phyloP scores from a whole-genome alignment of 64 coral and sea anemone species.

The Stylophora pistillata region DNA sequence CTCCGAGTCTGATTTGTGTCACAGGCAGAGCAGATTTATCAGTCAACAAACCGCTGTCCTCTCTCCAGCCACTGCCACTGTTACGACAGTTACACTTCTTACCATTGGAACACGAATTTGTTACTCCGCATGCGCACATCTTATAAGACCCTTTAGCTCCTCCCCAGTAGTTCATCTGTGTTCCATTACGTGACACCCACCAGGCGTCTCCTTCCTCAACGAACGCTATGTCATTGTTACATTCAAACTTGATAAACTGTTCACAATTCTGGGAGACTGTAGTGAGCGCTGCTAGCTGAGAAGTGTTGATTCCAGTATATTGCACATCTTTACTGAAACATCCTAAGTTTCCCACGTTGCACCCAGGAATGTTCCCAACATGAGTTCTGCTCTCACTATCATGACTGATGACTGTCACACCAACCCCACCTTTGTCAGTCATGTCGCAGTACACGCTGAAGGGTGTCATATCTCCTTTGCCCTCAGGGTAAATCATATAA shows the following conservation, averaged over 20 bases:
- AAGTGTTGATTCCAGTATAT: slow-evolving; percentile 25
- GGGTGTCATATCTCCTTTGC: not conserved
- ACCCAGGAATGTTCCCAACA: not conserved
- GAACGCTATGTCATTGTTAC: not conserved
- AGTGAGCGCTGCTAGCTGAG: slow-evolving; percentile 36
- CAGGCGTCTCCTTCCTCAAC: not conserved
- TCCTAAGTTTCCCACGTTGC: too few relatives aligned
- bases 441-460: slow-evolving; percentile 48
- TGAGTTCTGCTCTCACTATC: slow-evolving; percentile 31
- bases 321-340: slow-evolving; percentile 27
- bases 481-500: slow-evolving; percentile 22
- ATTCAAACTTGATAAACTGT: slow-evolving; percentile 55
- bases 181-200: slow-evolving; percentile 33
- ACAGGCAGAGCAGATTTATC: slow-evolving; percentile 37
- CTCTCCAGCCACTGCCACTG: not conserved
- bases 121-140: slow-evolving; percentile 35
- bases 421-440: slow-evolving; percentile 21
- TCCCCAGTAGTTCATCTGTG: slow-evolving; percentile 26
- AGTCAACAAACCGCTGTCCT: slow-evolving; percentile 42
- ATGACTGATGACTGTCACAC: slow-evolving; percentile 24
- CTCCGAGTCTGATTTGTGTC: slow-evolving; percentile 27
- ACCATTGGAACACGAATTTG: not conserved
- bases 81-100: not conserved
- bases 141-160: not conserved
- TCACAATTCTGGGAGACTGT: slow-evolving; percentile 48